These are phyloP conservation scores for Scortum barcoo DNA, from an alignment of 2,113 vertebrate genomes.

Conservation along the genomic window DNA sequence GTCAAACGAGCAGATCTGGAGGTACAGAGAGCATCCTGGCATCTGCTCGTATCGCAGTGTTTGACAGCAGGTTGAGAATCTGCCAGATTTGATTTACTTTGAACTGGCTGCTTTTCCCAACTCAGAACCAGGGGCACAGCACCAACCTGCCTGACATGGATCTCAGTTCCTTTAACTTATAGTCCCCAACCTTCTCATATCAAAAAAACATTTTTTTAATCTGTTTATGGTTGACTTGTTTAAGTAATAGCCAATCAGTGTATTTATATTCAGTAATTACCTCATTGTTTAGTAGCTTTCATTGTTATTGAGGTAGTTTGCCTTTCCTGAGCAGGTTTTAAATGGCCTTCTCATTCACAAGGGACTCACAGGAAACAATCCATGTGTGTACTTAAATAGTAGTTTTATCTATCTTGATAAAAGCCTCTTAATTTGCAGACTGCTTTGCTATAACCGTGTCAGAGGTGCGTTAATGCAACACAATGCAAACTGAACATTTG, in stretches of 20 bases:
- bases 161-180: slow-evolving; percentile 13
- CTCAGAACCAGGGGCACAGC: slow-evolving; percentile 1
- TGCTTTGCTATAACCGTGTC: background rate
- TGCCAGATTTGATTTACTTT: slow-evolving; percentile 52
- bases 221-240: background rate
- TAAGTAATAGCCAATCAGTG: background rate
- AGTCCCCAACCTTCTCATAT: background rate
- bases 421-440: background rate
- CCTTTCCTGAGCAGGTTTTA: background rate
- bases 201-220: background rate
- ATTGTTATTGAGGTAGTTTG: background rate
- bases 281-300: background rate
- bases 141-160: slow-evolving; percentile 21
- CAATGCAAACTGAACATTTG: background rate
- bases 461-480: background rate
- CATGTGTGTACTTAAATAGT: slow-evolving; percentile 7
- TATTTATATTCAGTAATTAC: background rate
- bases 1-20: slow-evolving; percentile 53
- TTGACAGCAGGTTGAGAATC: slow-evolving; percentile 60
- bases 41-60: slow-evolving; percentile 40
- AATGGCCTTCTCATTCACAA: background rate
- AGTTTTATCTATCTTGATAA: slow-evolving; percentile 13
- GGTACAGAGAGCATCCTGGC: slow-evolving; percentile 37
- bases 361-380: slow-evolving; percentile 8
- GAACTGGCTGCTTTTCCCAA: slow-evolving; percentile 43